Percentiles rank a stretch among this genome's conserved stretches.
phyloP scores from a whole-genome alignment of 2,797 vertebrate species.

The Eulemur rubriventer region DNA sequence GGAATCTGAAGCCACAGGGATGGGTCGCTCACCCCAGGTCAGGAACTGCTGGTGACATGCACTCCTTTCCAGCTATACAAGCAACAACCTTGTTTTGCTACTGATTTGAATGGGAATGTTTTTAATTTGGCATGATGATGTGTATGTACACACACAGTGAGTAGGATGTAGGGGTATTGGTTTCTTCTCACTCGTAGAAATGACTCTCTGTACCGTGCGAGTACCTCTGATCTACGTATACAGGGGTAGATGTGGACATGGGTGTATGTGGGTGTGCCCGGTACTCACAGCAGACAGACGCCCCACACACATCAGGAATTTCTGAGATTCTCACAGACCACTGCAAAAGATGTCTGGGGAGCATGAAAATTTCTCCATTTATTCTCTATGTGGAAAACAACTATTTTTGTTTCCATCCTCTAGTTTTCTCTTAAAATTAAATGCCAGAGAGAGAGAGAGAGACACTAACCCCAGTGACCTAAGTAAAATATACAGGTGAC shows the following conservation, averaged over 20 bases:
- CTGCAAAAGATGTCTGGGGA: neutral
- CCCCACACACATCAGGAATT: neutral
- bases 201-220: neutral
- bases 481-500: neutral
- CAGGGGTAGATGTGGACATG: neutral
- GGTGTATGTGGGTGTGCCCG: neutral
- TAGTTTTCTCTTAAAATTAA: constrained; percentile 6
- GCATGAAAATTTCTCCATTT: neutral
- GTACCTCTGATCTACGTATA: neutral
- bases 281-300: neutral
- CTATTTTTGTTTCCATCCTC: neutral
- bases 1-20: neutral
- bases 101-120: neutral
- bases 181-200: neutral
- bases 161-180: neutral
- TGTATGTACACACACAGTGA: neutral
- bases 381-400: neutral
- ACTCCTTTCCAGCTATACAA: neutral
- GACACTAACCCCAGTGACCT: neutral
- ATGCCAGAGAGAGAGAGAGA: neutral
- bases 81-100: neutral
- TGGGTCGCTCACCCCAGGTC: neutral
- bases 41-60: neutral
- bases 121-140: neutral
- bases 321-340: neutral